A percentile compares a stretch with the other conserved stretches of the same genome.
Conservation (phyloP, 2,113 vertebrate species). For the Tetrao urogallus region DNA sequence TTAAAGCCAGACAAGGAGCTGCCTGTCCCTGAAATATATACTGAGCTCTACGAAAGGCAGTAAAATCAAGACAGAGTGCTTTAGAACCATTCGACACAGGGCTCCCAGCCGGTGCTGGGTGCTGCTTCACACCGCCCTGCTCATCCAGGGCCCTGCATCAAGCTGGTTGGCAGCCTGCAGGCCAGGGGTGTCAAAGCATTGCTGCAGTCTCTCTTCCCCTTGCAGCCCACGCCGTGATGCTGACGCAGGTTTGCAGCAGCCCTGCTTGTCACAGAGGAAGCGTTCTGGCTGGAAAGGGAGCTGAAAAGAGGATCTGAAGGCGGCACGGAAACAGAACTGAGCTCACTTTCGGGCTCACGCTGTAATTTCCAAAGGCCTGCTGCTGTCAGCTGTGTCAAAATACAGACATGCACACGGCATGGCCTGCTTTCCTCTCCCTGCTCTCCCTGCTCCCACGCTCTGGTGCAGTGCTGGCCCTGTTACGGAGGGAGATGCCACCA, state of each 20-base stretch:
- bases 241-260: fast-evolving
- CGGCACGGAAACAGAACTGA: background rate
- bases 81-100: background rate
- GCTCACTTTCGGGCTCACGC: fast-evolving
- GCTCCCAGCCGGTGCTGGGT: background rate
- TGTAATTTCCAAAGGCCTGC: background rate
- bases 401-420: fast-evolving
- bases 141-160: background rate
- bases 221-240: background rate
- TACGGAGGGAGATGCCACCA: too few relatives aligned
- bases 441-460: too few relatives aligned
- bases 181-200: too few relatives aligned
- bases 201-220: background rate
- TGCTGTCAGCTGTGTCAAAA: background rate
- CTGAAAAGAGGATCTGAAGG: conserved; percentile 26
- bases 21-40: conserved; percentile 55
- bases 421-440: background rate
- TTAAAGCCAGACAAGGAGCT: conserved; percentile 69
- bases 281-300: background rate
- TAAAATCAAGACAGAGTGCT: background rate
- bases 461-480: too few relatives aligned
- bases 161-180: background rate
- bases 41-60: conserved; percentile 39
- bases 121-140: background rate
- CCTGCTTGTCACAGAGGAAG: background rate